A percentile compares a stretch with the other conserved stretches of the same genome.
Evolutionary conservation across 2,113 vertebrate genomes (phyloP).

Genomic region (Mormoops blainvillei): DNA sequence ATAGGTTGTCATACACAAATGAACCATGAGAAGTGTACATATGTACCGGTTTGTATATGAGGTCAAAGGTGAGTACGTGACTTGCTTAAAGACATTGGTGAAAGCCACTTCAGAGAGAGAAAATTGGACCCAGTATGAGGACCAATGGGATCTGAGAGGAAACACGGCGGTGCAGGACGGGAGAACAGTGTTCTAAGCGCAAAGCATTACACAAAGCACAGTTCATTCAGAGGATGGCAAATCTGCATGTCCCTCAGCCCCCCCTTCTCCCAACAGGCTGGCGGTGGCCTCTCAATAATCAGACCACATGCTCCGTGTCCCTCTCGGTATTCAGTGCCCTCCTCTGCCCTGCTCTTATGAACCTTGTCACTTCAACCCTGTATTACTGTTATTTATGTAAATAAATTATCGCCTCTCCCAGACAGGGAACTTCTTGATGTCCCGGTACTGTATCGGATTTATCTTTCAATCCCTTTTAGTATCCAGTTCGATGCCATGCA

Average conservation of each 20-base stretch:
- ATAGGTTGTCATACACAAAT: not conserved
- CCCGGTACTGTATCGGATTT: not conserved
- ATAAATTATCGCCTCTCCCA: not conserved
- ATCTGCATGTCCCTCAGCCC: not conserved
- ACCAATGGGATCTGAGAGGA: not conserved
- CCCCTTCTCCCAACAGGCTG: not conserved
- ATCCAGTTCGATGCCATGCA: not conserved
- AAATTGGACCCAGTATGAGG: not conserved
- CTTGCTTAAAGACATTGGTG: not conserved
- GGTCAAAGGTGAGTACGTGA: not conserved
- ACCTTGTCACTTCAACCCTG: not conserved
- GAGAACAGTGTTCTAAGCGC: not conserved
- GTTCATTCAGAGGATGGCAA: not conserved
- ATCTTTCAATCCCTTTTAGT: not conserved
- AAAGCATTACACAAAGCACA: not conserved
- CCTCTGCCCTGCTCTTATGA: not conserved
- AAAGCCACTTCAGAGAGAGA: not conserved
- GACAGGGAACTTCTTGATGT: not conserved
- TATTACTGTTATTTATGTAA: not conserved
- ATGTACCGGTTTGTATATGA: not conserved
- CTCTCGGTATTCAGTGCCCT: not conserved
- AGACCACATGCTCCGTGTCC: not conserved
- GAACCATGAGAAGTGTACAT: not conserved
- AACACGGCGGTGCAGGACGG: not conserved
- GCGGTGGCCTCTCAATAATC: not conserved